Base-by-base conservation (phyloP, 92 coral and sea anemone genomes). In the Paragorgia papillata region DNA sequence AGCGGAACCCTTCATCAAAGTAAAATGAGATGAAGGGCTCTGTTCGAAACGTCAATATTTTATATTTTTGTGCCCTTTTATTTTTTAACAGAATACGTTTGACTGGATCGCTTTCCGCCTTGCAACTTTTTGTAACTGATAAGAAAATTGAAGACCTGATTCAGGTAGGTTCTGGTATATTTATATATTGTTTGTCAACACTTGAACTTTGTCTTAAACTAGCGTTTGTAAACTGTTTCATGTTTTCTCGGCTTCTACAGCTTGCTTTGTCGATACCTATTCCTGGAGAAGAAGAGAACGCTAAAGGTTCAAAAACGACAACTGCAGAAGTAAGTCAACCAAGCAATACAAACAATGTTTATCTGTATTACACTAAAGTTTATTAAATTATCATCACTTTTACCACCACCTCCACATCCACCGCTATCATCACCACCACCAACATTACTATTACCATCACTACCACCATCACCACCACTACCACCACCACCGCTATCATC, bases 231-330 rank as follows among this genome's bases (percentile, higher is more conserved):
- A 8, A 4, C 35, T 32, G 9, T 49, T 73, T 26, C 44, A 8
- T 35, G 25, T 7, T 58, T 24, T 67, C 54, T 73, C 41, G 59
- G 22, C 75, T 39, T 27, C 20, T 78, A 5, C 44, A 94, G 98
- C 90, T 94, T 63, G 98, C 95, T 34, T 80, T 85, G 49, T 88
- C 97, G 32, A 91, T 94, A 65, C 98, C 98, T 34, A 85, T 94
- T 56, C 98, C 98, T 80, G 97, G 96, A 14, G 82, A 81, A 14
- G 84, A 66, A 32, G 85, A 81, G 35, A 53, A 80, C 9, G 75
- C 85, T 51, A 62, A 54, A 24, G 89, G 80, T 12, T 40, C 66
- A 10, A 26, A 44, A 31, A 5, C 75, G 19, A 51, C 25, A 12
- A 50, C 46, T 9, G 9, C 7, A 14, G 44, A 70, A 57, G 62